phyloP scores from a whole-genome alignment of 2,113 vertebrate genomes.

The Megaleporinus macrocephalus region DNA sequence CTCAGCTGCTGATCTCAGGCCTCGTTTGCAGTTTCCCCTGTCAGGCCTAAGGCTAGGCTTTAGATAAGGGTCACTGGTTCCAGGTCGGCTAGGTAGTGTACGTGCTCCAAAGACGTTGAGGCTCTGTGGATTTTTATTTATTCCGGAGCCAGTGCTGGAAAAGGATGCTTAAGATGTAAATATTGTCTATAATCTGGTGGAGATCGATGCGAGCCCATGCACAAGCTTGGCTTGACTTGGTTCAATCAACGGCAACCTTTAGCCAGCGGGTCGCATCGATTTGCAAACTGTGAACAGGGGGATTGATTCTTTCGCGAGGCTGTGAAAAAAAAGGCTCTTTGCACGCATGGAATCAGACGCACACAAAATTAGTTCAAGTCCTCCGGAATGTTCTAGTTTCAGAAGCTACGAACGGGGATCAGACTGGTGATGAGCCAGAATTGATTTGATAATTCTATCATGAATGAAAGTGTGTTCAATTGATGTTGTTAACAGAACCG shows the following conservation, averaged over 20 bases:
- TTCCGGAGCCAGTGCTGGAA: not conserved
- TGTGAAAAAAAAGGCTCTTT: conserved; percentile 11
- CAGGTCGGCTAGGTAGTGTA: not conserved
- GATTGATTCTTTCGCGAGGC: conserved; percentile 31
- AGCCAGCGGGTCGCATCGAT: conserved; percentile 32
- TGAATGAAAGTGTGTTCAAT: not conserved
- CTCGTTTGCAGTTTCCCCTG: not conserved
- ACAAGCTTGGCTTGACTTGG: conserved; percentile 22
- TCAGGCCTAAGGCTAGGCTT: not conserved
- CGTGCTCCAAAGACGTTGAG: not conserved
- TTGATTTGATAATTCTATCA: not conserved
- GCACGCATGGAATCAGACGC: conserved; percentile 17
- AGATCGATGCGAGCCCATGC: conserved; percentile 45
- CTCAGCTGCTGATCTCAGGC: not conserved
- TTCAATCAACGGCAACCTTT: conserved; percentile 52
- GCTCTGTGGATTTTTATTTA: too few relatives aligned
- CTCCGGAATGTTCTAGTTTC: not conserved
- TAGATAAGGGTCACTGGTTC: not conserved
- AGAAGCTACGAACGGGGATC: not conserved
- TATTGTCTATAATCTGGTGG: conserved; percentile 43
- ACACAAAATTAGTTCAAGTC: not conserved
- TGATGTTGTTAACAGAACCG: not conserved
- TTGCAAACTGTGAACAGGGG: conserved; percentile 25
- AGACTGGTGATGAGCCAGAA: not conserved
- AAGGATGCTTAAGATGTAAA: conserved; percentile 29